Evolutionary conservation across 2,797 vertebrate genomes (phyloP).

Genomic region (Bradypus variegatus): DNA sequence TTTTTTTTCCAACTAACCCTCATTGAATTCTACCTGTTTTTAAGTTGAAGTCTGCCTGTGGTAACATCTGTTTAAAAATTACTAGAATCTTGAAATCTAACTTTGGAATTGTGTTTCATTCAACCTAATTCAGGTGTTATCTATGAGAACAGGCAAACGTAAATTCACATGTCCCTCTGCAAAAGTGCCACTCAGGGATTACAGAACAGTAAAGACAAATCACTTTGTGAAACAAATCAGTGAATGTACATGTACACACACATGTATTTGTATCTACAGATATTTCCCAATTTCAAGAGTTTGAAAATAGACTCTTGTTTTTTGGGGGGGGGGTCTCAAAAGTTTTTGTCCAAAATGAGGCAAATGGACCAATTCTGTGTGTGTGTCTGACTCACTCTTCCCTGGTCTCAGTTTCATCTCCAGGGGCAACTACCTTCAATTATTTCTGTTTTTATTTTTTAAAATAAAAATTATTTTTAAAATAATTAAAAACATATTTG

Average conservation of each 20-base stretch:
- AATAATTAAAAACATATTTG: too few species aligned
- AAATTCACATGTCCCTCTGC: background rate
- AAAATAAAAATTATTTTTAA: too few species aligned
- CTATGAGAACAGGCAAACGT: background rate
- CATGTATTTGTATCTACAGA: background rate
- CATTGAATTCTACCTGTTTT: slow-evolving; percentile 2
- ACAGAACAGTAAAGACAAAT: slow-evolving; percentile 19
- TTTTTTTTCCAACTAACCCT: background rate
- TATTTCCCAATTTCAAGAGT: slow-evolving; percentile 3
- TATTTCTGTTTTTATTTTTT: background rate
- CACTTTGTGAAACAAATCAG: slow-evolving; percentile 16
- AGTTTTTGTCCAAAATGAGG: background rate
- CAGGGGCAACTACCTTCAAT: background rate
- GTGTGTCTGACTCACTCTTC: background rate
- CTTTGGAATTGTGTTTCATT: background rate
- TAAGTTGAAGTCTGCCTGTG: background rate
- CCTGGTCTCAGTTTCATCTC: background rate
- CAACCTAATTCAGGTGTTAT: background rate
- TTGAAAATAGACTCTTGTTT: background rate
- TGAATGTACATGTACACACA: background rate
- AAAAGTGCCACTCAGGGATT: background rate
- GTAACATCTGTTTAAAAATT: background rate
- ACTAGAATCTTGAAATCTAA: background rate
- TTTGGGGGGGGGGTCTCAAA: slow-evolving; percentile 5
- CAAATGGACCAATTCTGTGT: background rate